A percentile compares a stretch with the other conserved stretches of the same genome.
phyloP scores from a whole-genome alignment of 2,113 vertebrate species.

The Arenaria interpres region DNA sequence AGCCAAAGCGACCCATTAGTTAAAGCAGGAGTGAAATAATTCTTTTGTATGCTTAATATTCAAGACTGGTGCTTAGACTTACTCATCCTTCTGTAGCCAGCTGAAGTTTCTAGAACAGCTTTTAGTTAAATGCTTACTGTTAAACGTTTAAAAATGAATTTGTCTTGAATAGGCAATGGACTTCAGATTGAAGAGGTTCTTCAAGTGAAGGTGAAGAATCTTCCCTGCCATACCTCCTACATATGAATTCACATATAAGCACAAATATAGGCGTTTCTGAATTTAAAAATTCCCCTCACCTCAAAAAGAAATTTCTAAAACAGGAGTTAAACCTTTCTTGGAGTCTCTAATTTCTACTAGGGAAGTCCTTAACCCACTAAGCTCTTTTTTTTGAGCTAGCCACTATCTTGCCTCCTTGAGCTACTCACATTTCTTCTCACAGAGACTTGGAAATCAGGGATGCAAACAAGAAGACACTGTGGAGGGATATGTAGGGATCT shows the following conservation, averaged over 20 bases:
- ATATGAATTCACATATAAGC: not conserved
- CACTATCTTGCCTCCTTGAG: not conserved
- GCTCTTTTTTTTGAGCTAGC: not conserved
- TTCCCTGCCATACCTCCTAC: not conserved
- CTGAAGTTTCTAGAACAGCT: not conserved
- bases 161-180: not conserved
- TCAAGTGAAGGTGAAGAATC: not conserved
- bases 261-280: not conserved
- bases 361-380: not conserved
- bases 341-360: not conserved
- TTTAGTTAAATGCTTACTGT: not conserved
- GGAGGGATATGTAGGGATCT: not conserved
- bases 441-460: not conserved
- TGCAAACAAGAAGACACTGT: not conserved
- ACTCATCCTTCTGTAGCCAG: not conserved
- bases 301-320: not conserved
- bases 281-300: not conserved
- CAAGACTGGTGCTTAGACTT: not conserved
- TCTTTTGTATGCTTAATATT: not conserved
- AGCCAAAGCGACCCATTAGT: not conserved
- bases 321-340: not conserved
- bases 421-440: not conserved
- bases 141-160: not conserved
- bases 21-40: not conserved
- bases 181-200: not conserved